phyloP scores from a whole-genome alignment of 1,140 invertebrate genomes.

The Zaprionus capensis region DNA sequence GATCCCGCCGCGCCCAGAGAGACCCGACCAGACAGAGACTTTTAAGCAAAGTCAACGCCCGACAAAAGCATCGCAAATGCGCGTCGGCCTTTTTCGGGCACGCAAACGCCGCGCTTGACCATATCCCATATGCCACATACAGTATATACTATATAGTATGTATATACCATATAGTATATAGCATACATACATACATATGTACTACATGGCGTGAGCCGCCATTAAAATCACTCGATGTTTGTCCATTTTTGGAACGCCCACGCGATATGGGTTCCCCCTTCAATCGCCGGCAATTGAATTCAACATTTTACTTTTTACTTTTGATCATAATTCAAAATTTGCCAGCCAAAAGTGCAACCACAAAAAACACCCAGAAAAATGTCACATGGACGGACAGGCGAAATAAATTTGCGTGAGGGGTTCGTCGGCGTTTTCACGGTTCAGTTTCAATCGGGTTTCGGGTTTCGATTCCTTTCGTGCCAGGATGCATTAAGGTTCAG shows the following conservation, averaged over 20 bases:
- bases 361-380: slow-evolving; percentile 39
- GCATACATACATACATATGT: slow-evolving; percentile 10
- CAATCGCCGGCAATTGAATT: slow-evolving; percentile 61
- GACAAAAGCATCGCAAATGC: slow-evolving; percentile 48
- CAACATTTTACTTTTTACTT: slow-evolving; percentile 39
- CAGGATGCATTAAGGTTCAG: slow-evolving; percentile 68
- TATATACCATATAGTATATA: slow-evolving; percentile 21
- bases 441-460: slow-evolving; percentile 20
- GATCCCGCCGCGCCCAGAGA: slow-evolving; percentile 36
- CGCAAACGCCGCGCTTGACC: slow-evolving; percentile 65
- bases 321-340: slow-evolving; percentile 71
- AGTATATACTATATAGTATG: slow-evolving; percentile 33
- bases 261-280: slow-evolving; percentile 30
- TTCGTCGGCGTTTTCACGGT: slow-evolving; percentile 1
- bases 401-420: slow-evolving; percentile 59
- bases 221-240: slow-evolving; percentile 76
- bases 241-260: slow-evolving; percentile 78
- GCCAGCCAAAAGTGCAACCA: slow-evolving; percentile 58
- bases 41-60: slow-evolving; percentile 68
- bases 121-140: slow-evolving; percentile 46
- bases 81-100: slow-evolving; percentile 74
- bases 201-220: slow-evolving; percentile 35
- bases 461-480: slow-evolving; percentile 58
- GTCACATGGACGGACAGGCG: slow-evolving; percentile 38
- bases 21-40: slow-evolving; percentile 23